A percentile compares a stretch with the other conserved stretches of the same genome.
phyloP scores from a whole-genome alignment of 1,140 invertebrate species.

The Eriosoma lanigerum region DNA sequence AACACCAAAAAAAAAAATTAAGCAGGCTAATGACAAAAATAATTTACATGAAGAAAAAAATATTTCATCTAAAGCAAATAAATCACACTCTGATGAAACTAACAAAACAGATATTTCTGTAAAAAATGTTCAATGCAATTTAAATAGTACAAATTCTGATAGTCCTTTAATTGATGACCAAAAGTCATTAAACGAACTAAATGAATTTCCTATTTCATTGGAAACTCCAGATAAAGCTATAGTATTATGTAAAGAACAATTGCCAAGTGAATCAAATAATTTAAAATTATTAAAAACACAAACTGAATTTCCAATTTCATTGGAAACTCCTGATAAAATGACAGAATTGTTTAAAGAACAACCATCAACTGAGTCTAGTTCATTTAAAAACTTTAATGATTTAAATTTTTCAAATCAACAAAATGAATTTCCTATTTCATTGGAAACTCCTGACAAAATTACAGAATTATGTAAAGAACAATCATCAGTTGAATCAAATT shows the following conservation, averaged over 20 bases:
- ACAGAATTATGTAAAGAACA: neutral
- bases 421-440: neutral
- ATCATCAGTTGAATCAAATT: neutral
- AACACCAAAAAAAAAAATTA: constrained; percentile 36
- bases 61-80: neutral
- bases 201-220: neutral
- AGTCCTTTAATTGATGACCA: neutral
- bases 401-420: neutral
- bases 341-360: neutral
- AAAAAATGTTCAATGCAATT: neutral
- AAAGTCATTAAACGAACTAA: neutral
- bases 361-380: neutral
- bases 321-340: neutral
- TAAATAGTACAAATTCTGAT: neutral
- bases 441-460: constrained; percentile 10
- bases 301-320: neutral
- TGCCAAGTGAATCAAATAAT: neutral
- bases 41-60: neutral
- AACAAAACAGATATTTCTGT: neutral
- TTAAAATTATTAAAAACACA: neutral
- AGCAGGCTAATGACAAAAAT: neutral
- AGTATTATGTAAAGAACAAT: neutral
- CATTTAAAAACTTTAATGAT: neutral
- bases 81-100: neutral
- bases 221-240: neutral